Percentiles rank a stretch among this genome's conserved stretches.
Evolutionary conservation across 2,888 invertebrate genomes (phyloP).

Genomic region (Neoitamus cyanurus): DNA sequence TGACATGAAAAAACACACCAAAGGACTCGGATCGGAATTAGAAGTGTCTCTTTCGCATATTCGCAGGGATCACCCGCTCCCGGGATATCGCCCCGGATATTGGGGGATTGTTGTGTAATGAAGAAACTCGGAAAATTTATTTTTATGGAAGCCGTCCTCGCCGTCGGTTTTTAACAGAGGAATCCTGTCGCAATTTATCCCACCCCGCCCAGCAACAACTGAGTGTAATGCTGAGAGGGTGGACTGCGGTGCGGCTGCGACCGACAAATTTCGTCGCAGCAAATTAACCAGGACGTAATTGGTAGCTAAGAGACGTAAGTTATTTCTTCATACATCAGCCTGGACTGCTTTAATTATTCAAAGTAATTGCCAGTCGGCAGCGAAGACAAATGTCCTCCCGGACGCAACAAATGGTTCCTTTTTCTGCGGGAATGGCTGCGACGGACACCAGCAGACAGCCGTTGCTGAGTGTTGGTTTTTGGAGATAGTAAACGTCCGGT

Average conservation of each 20-base stretch:
- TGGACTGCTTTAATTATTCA: constrained; percentile 13
- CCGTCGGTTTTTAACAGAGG: neutral
- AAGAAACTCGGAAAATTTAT: constrained; percentile 39
- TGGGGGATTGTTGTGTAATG: constrained; percentile 28
- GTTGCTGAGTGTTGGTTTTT: neutral
- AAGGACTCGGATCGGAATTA: constrained; percentile 7
- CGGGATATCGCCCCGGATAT: constrained; percentile 10
- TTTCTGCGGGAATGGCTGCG: neutral
- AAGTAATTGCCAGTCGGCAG: neutral
- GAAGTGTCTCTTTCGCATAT: constrained; percentile 23
- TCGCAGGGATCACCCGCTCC: neutral
- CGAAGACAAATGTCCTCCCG: neutral
- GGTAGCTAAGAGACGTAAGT: constrained; percentile 19
- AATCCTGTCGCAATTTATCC: neutral
- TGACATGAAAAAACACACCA: constrained; percentile 35
- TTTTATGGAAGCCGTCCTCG: constrained; percentile 21
- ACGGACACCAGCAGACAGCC: neutral
- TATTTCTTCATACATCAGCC: constrained; percentile 15
- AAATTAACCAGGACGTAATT: constrained; percentile 36
- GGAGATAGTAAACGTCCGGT: neutral
- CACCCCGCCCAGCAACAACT: neutral
- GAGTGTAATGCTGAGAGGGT: neutral
- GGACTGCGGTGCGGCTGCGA: neutral
- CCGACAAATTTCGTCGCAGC: constrained; percentile 19
- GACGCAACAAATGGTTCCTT: neutral